These are phyloP conservation scores for Enteromius anoplus DNA, from an alignment of 2,797 vertebrate genomes.

Conservation along the genomic window DNA sequence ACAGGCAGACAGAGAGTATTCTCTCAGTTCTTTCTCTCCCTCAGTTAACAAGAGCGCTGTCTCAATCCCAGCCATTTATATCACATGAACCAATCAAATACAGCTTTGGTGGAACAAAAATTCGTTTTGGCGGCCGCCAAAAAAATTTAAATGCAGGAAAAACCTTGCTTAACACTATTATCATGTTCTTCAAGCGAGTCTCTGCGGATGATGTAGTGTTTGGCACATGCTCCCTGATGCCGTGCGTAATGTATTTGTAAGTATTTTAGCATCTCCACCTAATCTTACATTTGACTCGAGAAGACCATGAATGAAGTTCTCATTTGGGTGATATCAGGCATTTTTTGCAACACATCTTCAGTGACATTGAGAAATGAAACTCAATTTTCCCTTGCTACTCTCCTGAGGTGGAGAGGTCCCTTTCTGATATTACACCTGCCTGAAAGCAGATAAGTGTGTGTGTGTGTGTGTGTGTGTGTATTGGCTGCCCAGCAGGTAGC, in stretches of 20 bases:
- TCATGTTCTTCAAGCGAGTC: conserved; percentile 30
- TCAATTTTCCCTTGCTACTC: conserved; percentile 34
- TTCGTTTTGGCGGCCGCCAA: no score
- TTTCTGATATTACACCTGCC: conserved; percentile 37
- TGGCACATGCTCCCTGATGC: not conserved
- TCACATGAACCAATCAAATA: no score
- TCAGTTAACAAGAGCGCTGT: no score
- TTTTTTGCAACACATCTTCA: conserved; percentile 36
- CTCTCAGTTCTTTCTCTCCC: no score
- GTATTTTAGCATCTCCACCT: conserved; percentile 7
- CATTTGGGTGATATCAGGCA: conserved; percentile 1
- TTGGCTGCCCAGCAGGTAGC: not conserved
- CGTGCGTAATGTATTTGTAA: not conserved
- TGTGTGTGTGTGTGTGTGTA: not conserved
- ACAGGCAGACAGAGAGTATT: no score
- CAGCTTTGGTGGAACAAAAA: no score
- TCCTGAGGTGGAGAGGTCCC: conserved; percentile 33
- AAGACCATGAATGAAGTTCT: conserved; percentile 16
- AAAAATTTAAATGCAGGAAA: no score
- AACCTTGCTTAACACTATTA: not conserved
- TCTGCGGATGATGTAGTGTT: conserved; percentile 36
- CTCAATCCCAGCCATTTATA: no score
- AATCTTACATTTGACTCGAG: conserved; percentile 35
- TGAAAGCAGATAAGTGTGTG: conserved; percentile 31
- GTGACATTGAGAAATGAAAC: conserved; percentile 35